Evolutionary conservation across 2,113 vertebrate genomes (phyloP).

Genomic region (Rhynchopsitta pachyrhyncha): DNA sequence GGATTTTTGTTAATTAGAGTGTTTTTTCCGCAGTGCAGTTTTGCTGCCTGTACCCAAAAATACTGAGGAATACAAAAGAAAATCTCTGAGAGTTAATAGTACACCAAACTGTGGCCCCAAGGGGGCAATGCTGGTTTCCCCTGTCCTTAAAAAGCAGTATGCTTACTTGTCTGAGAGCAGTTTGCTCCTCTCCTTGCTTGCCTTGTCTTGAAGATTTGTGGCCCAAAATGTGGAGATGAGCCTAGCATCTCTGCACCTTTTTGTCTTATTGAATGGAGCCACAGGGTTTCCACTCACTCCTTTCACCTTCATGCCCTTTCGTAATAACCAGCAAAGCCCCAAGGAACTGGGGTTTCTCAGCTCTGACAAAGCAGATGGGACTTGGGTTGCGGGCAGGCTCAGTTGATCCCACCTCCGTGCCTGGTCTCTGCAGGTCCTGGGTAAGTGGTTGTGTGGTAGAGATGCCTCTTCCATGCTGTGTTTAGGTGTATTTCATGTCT

Average conservation of each 20-base stretch:
- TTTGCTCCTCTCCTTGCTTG: not conserved
- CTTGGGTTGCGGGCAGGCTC: not conserved
- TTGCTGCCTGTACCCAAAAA: not conserved
- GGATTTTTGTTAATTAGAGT: not conserved
- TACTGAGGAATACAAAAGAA: not conserved
- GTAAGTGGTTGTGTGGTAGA: rapidly evolving
- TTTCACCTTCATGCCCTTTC: not conserved
- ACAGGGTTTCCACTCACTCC: not conserved
- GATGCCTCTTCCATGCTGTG: not conserved
- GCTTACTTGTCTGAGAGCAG: not conserved
- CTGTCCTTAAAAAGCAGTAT: not conserved
- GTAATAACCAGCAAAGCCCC: not conserved
- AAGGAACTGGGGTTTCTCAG: not conserved
- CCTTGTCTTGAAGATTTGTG: not conserved
- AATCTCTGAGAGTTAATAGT: not conserved
- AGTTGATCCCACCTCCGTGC: rapidly evolving
- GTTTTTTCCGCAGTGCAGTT: not conserved
- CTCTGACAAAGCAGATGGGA: rapidly evolving
- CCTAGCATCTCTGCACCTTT: not conserved
- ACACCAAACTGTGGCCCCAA: not conserved
- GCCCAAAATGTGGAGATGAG: not conserved
- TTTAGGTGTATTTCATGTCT: not conserved
- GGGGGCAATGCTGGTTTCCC: rapidly evolving
- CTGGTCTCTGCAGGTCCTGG: rapidly evolving
- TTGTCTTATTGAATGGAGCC: not conserved